Evolutionary conservation across 2,888 invertebrate species (phyloP), one percentile per base, ranked within the genome.

Genomic region (Labia minor): DNA sequence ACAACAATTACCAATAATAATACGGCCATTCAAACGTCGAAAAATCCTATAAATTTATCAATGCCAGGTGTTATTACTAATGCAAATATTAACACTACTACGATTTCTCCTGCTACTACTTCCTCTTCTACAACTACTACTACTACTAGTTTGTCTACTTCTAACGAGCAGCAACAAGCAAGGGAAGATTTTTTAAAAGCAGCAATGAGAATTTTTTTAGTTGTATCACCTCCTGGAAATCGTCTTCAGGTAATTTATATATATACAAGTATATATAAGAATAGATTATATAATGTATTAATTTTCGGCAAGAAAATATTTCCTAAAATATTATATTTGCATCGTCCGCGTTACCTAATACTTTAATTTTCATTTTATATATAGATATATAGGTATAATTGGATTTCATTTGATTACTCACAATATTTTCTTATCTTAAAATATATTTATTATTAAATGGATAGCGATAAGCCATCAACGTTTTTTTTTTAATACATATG

Each of bases 151-250:
- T 65, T 68, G 37, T 37, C 69, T 68, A 67, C 65, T 64, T 70
- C 69, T 37, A n/a, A n/a, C n/a, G 67, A 66, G 68, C 72, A 83
- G 73, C 69, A 67, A 66, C 66, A 62, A 64, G 69, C 69, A 21
- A 82, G 85, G 67, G 86, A 86, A 75, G 86, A 87, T 75, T 87
- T 87, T 74, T 79, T 87, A 69, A 84, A 85, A 72, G 86, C 87
- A 66, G 86, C 87, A 70, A 87, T 87, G 87, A 82, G 86, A 77
- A 87, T 87, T 73, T 87, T 87, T 75, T 78, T 87, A 72, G 86
- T 87, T 68, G 87, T 87, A 14, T 87, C 87, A 67, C 87, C 87
- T 65, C 87, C 87, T 1, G 49, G 49, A 65, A 82, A 82, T 71
- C 80, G 81, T 72, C 79, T 83, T 65, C 82, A 83, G 82, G 83